A percentile compares a stretch with the other conserved stretches of the same genome.
phyloP scores from a whole-genome alignment of 2,888 invertebrate species.

The Epirrhoe alternata region DNA sequence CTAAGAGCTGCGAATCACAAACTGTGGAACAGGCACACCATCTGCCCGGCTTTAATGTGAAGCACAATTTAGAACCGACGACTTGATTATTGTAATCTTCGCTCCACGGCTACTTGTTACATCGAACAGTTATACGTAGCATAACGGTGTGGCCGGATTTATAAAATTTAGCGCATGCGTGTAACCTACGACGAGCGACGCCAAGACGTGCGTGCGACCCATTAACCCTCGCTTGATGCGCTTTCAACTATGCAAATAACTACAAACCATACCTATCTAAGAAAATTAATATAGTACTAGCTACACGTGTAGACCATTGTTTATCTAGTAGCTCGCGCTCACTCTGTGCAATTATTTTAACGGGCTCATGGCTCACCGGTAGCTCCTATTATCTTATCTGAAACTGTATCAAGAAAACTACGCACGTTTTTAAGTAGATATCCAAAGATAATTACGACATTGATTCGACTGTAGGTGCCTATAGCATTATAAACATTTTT shows the following conservation, averaged over 20 bases:
- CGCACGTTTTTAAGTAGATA: conserved; percentile 32
- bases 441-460: conserved; percentile 40
- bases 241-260: conserved; percentile 32
- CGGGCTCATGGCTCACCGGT: conserved; percentile 39
- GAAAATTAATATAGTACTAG: conserved; percentile 18
- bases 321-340: conserved; percentile 47
- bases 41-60: conserved; percentile 41
- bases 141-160: conserved; percentile 62
- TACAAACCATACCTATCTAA: conserved; percentile 13
- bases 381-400: conserved; percentile 52
- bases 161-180: conserved; percentile 59
- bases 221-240: conserved; percentile 41
- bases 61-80: conserved; percentile 41
- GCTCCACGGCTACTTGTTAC: conserved; percentile 57
- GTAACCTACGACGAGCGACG: conserved; percentile 42
- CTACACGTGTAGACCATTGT: conserved; percentile 54
- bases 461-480: conserved; percentile 42
- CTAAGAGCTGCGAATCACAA: conserved; percentile 5
- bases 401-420: conserved; percentile 37
- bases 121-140: conserved; percentile 49
- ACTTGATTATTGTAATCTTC: conserved; percentile 58
- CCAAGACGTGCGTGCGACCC: conserved; percentile 54
- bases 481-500: conserved; percentile 46
- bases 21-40: conserved; percentile 18
- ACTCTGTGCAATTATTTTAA: conserved; percentile 40